Conservation (phyloP, 2,888 invertebrate species). For the Acrocyrtus sp. region DNA sequence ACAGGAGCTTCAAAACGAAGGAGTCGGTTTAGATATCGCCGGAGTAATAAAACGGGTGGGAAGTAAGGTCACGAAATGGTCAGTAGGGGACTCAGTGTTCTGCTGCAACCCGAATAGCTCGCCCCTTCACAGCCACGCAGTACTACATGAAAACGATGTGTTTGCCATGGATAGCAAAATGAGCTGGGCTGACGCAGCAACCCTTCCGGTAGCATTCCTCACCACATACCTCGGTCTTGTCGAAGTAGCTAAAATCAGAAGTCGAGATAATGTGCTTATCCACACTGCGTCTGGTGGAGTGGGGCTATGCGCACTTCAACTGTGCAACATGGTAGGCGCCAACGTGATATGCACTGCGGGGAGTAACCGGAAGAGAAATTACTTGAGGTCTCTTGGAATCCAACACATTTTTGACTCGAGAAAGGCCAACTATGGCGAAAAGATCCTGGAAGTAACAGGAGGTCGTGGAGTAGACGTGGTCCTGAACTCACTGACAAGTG, state of each 20-base stretch:
- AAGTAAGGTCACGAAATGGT: not conserved
- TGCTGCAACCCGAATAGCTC: slow-evolving; percentile 11
- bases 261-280: slow-evolving; percentile 20
- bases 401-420: slow-evolving; percentile 28
- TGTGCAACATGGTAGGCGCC: slow-evolving; percentile 8
- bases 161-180: not conserved
- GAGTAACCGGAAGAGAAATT: slow-evolving; percentile 31
- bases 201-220: slow-evolving; percentile 7
- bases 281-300: slow-evolving; percentile 37
- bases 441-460: slow-evolving; percentile 6
- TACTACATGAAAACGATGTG: not conserved
- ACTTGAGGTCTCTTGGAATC: slow-evolving; percentile 18
- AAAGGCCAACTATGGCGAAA: not conserved
- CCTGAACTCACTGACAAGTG: slow-evolving; percentile 33
- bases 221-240: slow-evolving; percentile 11
- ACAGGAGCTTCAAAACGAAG: slow-evolving; percentile 18
- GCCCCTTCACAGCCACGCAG: slow-evolving; percentile 33
- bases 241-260: slow-evolving; percentile 17
- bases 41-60: slow-evolving; percentile 25
- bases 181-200: slow-evolving; percentile 10
- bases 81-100: slow-evolving; percentile 27
- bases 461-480: slow-evolving; percentile 22
- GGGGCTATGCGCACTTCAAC: slow-evolving; percentile 32
- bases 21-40: slow-evolving; percentile 22
- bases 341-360: slow-evolving; percentile 41